A percentile compares a stretch with the other conserved stretches of the same genome.
phyloP scores from a whole-genome alignment of 2,797 vertebrate species.

The Lepilemur septentrionalis region DNA sequence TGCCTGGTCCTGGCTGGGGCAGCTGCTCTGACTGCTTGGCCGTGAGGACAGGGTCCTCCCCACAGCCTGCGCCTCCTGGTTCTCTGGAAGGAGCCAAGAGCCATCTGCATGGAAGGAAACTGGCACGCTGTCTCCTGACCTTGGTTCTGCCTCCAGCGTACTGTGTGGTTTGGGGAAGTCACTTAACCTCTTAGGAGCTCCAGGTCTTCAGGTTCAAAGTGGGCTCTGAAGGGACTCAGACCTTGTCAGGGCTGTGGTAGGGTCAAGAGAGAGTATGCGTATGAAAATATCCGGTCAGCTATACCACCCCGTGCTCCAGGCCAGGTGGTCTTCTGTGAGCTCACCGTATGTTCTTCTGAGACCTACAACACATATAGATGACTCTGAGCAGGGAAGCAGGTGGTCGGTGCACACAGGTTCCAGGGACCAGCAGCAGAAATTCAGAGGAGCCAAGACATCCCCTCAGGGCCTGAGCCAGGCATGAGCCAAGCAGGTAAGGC shows the following conservation, averaged over 20 bases:
- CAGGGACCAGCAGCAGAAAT: background rate
- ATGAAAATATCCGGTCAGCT: background rate
- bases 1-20: background rate
- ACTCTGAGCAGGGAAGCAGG: background rate
- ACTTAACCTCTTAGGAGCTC: background rate
- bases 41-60: background rate
- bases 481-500: background rate
- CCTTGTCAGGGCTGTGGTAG: background rate
- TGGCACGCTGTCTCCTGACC: background rate
- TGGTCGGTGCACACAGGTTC: background rate
- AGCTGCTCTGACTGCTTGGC: accelerated
- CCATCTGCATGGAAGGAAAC: background rate
- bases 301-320: background rate
- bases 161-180: background rate
- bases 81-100: background rate
- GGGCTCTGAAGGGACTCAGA: background rate
- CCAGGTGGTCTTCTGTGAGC: background rate
- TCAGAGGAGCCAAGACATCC: background rate
- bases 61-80: background rate
- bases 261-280: background rate
- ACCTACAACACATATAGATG: background rate
- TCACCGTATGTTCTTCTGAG: background rate
- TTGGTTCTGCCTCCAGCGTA: background rate
- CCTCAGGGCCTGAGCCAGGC: background rate
- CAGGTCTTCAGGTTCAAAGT: background rate